These are phyloP conservation scores for Mus spicilegus DNA, from an alignment of 2,113 vertebrate species.

Conservation along the genomic window DNA sequence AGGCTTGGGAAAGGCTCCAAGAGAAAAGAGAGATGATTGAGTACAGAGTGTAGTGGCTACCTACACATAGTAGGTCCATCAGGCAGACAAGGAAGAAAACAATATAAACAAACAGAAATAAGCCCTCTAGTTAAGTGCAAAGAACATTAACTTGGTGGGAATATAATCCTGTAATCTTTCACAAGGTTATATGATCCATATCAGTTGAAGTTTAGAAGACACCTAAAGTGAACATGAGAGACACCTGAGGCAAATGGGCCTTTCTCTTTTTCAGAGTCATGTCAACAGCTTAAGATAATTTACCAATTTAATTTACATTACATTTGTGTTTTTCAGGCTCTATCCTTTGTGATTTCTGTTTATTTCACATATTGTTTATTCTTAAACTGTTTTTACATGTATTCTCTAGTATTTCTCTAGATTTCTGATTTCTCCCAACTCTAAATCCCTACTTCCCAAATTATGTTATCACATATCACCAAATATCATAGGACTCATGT, in stretches of 20 bases:
- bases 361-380: neutral
- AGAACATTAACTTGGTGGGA: neutral
- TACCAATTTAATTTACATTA: neutral
- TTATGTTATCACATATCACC: neutral
- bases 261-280: neutral
- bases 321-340: neutral
- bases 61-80: neutral
- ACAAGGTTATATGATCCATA: neutral
- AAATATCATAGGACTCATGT: neutral
- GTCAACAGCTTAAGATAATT: neutral
- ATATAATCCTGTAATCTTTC: neutral
- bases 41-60: neutral
- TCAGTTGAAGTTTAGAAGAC: neutral
- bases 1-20: neutral
- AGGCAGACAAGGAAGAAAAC: neutral
- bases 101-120: neutral
- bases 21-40: neutral
- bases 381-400: neutral
- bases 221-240: neutral
- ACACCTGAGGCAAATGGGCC: neutral
- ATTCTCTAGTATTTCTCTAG: neutral
- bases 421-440: neutral
- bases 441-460: neutral
- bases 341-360: neutral
- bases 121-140: neutral